Percentiles rank a stretch among this genome's conserved stretches.
phyloP scores from a whole-genome alignment of 2,888 invertebrate species.

The Mesodorylaimus sp. region DNA sequence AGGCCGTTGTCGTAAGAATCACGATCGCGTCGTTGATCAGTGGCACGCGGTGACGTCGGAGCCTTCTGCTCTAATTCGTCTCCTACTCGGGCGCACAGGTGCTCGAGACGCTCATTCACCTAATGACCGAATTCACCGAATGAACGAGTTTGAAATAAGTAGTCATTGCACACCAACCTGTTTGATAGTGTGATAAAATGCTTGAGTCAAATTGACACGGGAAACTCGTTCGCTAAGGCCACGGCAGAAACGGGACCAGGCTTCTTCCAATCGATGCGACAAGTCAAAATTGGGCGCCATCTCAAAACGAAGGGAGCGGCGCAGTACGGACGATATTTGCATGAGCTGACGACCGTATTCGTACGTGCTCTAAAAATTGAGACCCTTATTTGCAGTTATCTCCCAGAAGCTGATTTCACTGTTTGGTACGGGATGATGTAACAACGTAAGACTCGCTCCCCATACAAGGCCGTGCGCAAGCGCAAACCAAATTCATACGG shows the following conservation, averaged over 20 bases:
- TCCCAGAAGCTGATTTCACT: background rate
- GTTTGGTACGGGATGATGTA: background rate
- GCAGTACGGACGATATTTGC: constrained; percentile 51
- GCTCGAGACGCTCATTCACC: background rate
- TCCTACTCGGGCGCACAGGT: too few species aligned
- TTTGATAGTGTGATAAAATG: too few species aligned
- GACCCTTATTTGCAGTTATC: background rate
- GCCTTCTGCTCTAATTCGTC: too few species aligned
- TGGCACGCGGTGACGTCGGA: too few species aligned
- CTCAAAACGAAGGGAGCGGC: constrained; percentile 48
- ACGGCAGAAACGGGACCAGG: constrained; percentile 12
- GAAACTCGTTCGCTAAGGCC: constrained; percentile 22
- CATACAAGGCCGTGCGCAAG: too few species aligned
- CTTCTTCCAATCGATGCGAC: constrained; percentile 6
- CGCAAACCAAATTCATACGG: background rate
- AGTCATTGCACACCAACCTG: background rate
- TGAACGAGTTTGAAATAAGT: background rate
- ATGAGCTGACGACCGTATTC: constrained; percentile 60
- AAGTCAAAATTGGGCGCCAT: constrained; percentile 13
- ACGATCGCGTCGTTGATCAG: too few species aligned
- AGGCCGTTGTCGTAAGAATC: too few species aligned
- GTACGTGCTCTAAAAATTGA: constrained; percentile 47
- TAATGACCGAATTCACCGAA: background rate
- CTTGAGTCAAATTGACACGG: constrained; percentile 51
- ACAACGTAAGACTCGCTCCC: background rate